phyloP scores from a whole-genome alignment of 2,888 invertebrate species.

The Lepidocyrtoides sp. region DNA sequence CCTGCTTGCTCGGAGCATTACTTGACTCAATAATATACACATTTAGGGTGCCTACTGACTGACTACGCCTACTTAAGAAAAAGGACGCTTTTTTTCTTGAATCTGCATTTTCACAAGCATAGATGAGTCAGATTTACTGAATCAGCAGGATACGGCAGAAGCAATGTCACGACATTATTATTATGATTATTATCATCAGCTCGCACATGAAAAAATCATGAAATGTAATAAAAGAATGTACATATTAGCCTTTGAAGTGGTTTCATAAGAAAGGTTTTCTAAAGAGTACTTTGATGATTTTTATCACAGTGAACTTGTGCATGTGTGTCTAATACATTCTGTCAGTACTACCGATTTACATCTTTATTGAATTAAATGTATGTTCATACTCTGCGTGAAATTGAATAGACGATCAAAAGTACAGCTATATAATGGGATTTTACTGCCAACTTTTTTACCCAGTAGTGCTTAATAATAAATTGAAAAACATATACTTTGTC shows the following conservation, averaged over 20 bases:
- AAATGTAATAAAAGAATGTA: conserved; percentile 24
- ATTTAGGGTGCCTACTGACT: no score
- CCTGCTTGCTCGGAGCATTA: background rate
- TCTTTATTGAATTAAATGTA: background rate
- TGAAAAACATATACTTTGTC: no score
- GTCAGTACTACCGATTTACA: background rate
- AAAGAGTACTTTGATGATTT: conserved; percentile 16
- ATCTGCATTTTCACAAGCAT: conserved; percentile 20
- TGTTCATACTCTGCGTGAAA: no score
- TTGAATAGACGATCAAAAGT: no score
- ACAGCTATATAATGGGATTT: no score
- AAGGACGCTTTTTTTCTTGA: background rate
- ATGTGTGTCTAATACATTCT: background rate
- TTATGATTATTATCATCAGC: conserved; percentile 28
- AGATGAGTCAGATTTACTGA: conserved; percentile 63
- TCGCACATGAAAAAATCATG: background rate
- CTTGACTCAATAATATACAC: background rate
- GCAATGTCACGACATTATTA: conserved; percentile 49
- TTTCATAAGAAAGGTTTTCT: conserved; percentile 35
- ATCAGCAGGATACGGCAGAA: conserved; percentile 49
- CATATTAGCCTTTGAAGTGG: conserved; percentile 57
- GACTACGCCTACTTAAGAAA: background rate
- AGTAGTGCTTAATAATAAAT: no score
- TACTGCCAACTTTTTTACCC: no score
- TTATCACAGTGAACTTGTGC: background rate